phyloP scores from a whole-genome alignment of 2,888 invertebrate genomes.

The Oligia fasciuncula region DNA sequence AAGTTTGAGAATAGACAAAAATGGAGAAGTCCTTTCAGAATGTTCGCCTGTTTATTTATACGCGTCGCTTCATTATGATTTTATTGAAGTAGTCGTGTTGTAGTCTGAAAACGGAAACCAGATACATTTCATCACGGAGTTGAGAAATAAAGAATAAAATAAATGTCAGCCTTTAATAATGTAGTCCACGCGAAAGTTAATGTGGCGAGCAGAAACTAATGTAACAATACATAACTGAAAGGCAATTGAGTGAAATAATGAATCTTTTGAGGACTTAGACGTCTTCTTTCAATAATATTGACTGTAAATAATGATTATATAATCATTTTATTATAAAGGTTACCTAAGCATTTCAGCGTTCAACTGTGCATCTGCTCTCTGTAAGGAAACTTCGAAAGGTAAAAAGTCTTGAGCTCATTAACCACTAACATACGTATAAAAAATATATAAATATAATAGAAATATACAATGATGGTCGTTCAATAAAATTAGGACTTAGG shows the following conservation, averaged over 20 bases:
- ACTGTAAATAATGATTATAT: constrained; percentile 3
- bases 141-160: constrained; percentile 34
- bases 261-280: constrained; percentile 14
- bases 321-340: neutral
- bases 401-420: constrained; percentile 2
- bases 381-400: neutral
- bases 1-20: constrained; percentile 36
- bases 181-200: constrained; percentile 43
- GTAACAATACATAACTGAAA: constrained; percentile 35
- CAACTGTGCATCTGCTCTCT: neutral
- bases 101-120: constrained; percentile 42
- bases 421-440: too few relatives aligned
- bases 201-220: constrained; percentile 28
- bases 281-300: constrained; percentile 5
- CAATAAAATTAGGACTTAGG: constrained; percentile 43
- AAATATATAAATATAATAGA: neutral
- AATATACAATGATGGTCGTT: constrained; percentile 15
- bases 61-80: constrained; percentile 44
- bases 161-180: constrained; percentile 27
- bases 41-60: constrained; percentile 47
- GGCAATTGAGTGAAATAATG: constrained; percentile 25
- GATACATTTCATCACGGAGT: constrained; percentile 29
- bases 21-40: constrained; percentile 40
- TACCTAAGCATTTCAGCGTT: neutral
- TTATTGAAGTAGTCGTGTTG: constrained; percentile 46